Conservation (phyloP, 2,113 vertebrate species). For the Neofelis nebulosa region DNA sequence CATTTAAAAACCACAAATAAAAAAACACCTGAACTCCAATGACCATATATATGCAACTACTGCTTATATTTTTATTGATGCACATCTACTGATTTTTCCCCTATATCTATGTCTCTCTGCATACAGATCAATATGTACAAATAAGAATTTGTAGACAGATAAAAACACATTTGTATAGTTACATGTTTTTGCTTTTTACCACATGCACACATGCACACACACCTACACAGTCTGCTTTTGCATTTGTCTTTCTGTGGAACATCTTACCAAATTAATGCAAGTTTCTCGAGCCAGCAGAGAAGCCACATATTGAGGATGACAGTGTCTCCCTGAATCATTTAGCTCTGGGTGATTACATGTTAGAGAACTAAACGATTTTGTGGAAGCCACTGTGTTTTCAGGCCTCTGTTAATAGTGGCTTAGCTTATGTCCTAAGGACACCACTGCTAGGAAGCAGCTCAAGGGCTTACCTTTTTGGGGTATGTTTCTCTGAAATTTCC, state of each 20-base stretch:
- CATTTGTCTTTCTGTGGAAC: background rate
- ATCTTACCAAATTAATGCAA: background rate
- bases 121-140: background rate
- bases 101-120: background rate
- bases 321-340: background rate
- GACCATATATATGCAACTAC: background rate
- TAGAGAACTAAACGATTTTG: background rate
- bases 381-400: background rate
- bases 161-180: background rate
- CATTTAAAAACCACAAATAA: constrained; percentile 24
- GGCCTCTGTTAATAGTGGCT: background rate
- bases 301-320: background rate
- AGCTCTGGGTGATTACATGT: background rate
- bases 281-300: background rate
- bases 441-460: background rate
- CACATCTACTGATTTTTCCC: background rate
- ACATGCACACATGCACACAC: no score
- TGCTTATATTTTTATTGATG: background rate
- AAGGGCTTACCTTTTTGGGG: background rate
- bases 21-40: background rate
- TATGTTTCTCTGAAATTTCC: accelerated
- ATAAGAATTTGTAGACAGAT: background rate
- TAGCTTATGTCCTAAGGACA: background rate
- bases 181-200: background rate
- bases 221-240: background rate